Evolutionary conservation across 2,888 invertebrate genomes (phyloP).

Genomic region (Pardosa pseudoannulata): DNA sequence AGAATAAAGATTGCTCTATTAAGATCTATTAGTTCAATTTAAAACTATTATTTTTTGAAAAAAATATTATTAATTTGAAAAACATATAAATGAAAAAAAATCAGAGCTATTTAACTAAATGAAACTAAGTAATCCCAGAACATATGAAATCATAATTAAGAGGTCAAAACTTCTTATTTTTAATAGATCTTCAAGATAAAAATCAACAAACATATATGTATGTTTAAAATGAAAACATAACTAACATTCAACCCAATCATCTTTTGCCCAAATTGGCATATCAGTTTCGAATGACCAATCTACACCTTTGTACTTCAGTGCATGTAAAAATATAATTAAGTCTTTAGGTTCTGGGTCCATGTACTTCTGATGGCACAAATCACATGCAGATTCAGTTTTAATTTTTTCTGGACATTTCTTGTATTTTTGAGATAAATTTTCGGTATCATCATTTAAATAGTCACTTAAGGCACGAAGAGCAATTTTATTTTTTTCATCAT

Average conservation of each 20-base stretch:
- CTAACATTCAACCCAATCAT: conserved; percentile 85
- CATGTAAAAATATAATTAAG: conserved; percentile 96
- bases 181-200: too few relatives aligned
- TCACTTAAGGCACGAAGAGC: conserved; percentile 44
- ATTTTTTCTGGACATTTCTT: conserved; percentile 83
- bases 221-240: too few relatives aligned
- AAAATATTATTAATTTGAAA: too few relatives aligned
- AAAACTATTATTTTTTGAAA: too few relatives aligned
- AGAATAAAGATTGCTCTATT: too few relatives aligned
- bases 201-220: too few relatives aligned
- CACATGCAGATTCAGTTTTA: conserved; percentile 90
- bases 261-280: conserved; percentile 93
- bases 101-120: too few relatives aligned
- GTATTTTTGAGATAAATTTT: conserved; percentile 79
- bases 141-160: too few relatives aligned
- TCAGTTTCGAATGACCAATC: conserved; percentile 96
- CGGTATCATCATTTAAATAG: conserved; percentile 59
- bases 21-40: too few relatives aligned
- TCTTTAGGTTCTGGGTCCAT: conserved; percentile 93
- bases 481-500: conserved; percentile 30
- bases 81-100: too few relatives aligned
- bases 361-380: conserved; percentile 94
- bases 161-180: too few relatives aligned
- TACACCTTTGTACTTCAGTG: conserved; percentile 85
- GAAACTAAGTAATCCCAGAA: too few relatives aligned